phyloP scores from a whole-genome alignment of 2,113 vertebrate species.

The Oryctolagus cuniculus region mOryCun1.1 NC_091432.1:168168501-168169000 shows the following conservation, averaged over 20 bases:
- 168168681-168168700: not conserved
- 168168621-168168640: not conserved
- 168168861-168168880: conserved; percentile 26
- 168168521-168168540: not conserved
- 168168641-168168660: not conserved
- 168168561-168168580: not conserved
- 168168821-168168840: not conserved
- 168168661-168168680: conserved; percentile 32
- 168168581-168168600: not conserved
- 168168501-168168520: conserved; percentile 14
- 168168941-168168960: not conserved
- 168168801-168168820: not conserved
- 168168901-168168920: not conserved
- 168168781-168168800: not conserved
- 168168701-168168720: not conserved
- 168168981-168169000: not conserved
- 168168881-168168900: conserved; percentile 24
- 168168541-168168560: not conserved
- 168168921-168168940: not conserved
- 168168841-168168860: not conserved
- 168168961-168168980: conserved; percentile 21
- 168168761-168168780: not conserved
- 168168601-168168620: not conserved
- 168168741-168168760: not conserved
- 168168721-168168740: not conserved